Base-by-base conservation (phyloP, 2,888 invertebrate genomes). In the Caenorhabditis angaria region DNA sequence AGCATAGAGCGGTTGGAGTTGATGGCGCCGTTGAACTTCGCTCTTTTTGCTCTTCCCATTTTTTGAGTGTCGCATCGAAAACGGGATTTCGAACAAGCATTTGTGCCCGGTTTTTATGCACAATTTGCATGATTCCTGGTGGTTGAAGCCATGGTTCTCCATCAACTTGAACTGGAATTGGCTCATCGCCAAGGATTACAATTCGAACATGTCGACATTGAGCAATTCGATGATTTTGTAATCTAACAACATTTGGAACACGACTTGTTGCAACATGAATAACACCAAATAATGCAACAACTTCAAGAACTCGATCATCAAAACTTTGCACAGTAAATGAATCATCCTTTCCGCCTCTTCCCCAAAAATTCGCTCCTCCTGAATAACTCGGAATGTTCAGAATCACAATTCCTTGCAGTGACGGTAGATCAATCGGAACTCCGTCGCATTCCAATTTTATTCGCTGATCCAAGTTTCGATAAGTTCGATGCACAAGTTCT, bases 341-440 rank as follows among this genome's bases (percentile, higher is more conserved):
- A 14, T 77, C 78, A 50, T 72, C 76, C 65, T 74, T 77, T 53
- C 66, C 77, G 50, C 41, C 41, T 2, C 77, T 61, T 48, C 97
- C 97, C 97, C 97, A 97, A 89, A 97, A 97, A 89, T 97, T 97
- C 32, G 95, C 95, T 55, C 97, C 97, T 5, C 97, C 97, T 93
- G 96, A 95, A 89, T 97, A 97, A 85, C 95, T 95, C 74, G 94
- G 93, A 88, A 97, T 97, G 89, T 97, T 97, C 25, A 97, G 90
- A 41, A 97, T 94, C 27, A 97, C 97, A 85, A 97, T 96, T 50
- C 85, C 97, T 89, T 97, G 97, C 29, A 97, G 90, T 75, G 95
- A 94, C 0, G 97, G 97, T 50, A 97, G 89, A 0, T 96, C 96
- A 82, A 97, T 96, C 78, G 94, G 91, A 87, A 94, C 94, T 0